Percentiles rank a stretch among this genome's conserved stretches.
Evolutionary conservation across 2,797 vertebrate species (phyloP).

Genomic region (Heterohyrax brucei): DNA sequence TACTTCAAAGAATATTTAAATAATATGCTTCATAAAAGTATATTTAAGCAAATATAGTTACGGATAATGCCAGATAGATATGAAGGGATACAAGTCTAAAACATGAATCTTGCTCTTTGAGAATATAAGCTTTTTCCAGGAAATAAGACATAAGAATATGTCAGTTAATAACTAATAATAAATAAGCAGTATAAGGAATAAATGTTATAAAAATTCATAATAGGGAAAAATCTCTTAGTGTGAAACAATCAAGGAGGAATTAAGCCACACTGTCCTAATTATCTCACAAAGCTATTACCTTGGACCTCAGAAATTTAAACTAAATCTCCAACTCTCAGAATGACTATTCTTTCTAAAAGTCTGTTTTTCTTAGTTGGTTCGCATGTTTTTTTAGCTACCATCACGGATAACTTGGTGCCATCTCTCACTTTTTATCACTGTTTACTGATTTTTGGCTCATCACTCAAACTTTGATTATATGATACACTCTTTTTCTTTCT

Average conservation of each 20-base stretch:
- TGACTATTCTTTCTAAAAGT: constrained; percentile 56
- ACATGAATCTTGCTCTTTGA: not conserved
- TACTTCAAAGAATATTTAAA: constrained; percentile 46
- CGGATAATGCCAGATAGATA: not conserved
- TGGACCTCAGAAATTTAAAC: constrained; percentile 10
- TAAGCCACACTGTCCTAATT: constrained; percentile 45
- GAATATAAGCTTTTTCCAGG: constrained; percentile 8
- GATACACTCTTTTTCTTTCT: constrained; percentile 5
- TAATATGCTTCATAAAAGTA: not conserved
- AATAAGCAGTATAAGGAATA: constrained; percentile 11
- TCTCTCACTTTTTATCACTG: constrained; percentile 34
- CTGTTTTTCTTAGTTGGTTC: constrained; percentile 37
- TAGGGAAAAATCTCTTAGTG: not conserved
- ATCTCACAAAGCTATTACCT: constrained; percentile 42
- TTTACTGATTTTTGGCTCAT: constrained; percentile 32
- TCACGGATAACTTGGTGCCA: constrained; percentile 17
- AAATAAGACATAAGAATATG: constrained; percentile 61
- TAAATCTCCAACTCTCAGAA: constrained; percentile 14
- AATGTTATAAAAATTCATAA: constrained; percentile 56
- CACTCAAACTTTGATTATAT: not conserved
- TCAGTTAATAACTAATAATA: constrained; percentile 52
- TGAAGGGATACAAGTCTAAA: not conserved
- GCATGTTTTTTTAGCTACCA: constrained; percentile 44
- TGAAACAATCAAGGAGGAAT: constrained; percentile 57
- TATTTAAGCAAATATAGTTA: constrained; percentile 12